Base-by-base conservation (phyloP, 2,113 vertebrate genomes). In the Pampusana beccarii region DNA sequence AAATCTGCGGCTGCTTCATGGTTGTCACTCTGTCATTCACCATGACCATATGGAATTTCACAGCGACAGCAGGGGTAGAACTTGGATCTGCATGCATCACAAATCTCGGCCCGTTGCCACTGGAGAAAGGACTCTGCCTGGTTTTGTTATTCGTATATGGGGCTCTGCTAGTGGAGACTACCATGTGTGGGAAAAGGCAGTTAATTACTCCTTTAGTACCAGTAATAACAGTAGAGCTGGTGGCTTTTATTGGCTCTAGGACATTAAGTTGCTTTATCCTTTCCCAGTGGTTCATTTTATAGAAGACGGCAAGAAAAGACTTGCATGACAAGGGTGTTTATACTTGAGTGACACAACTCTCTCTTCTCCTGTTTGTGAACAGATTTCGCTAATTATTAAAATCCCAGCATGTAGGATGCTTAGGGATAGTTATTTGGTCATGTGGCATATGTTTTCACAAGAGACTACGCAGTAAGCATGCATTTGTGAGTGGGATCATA, bases 341-440 rank as follows among this genome's bases (percentile, higher is more conserved):
- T 80, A 42, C 25, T 69, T 90, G 36, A 95, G 46, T 57, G 53
- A 66, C 57, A 61, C 13, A 24, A 9, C 36, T 14, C 36, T 88
- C 2, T 5, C 46, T 92, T 71, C 61, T 91, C 51, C 20, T 65
- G 20, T 57, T 88, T 69, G 48, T 84, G 61, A 89, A 44, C 34
- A 84, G 67, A 84, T 92, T 91, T 89, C 34, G 31, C 33, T 69
- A 81, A 85, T 92, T 86, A 81, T 78, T 96, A 51, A 84, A 92
- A 91, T 91, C 42, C 24, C 40, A 67, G 33, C 77, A 36, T 56
- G 33, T 81, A 44, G 71, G 65, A 31, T 84, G 42, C 38, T 93
- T 92, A 67, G 44, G 77, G 34, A 13, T 65, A 61, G 38, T 81
- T 92, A 53, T 36, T 84, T 93, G 38, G 44, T 89, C 23, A 10